Evolutionary conservation across 1,140 invertebrate species (phyloP), one percentile per base, ranked within the genome.

Genomic region (Trichonephila inaurata): DNA sequence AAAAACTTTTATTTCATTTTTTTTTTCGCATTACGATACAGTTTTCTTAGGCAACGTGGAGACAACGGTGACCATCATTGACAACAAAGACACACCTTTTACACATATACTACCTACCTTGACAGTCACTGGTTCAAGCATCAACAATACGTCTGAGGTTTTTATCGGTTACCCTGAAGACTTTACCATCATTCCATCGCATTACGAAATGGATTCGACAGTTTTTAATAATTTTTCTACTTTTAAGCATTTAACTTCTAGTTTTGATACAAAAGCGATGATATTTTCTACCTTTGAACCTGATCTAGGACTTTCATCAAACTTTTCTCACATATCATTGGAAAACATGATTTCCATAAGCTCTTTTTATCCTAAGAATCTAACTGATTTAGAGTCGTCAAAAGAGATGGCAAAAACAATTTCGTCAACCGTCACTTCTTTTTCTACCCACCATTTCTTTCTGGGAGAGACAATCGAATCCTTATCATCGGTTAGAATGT

Each of bases 31-130:
- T 51, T 12, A 90, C 6, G 44, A 16, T 21, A 61, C 88, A 69
- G 40, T 89, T 21, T 81, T 90, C 28, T 62, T 81, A 14, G 81
- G 81, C 58, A 86, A 51, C 28, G 83, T 92, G 6, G 77, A 92
- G 60, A 86, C 82, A 2, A 92, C 91, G 12, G 91, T 92, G 28
- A 92, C 91, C 18, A 69, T 86, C 33, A 86, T 92, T 60, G 91
- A 72, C 19, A 85, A 87, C 44, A 86, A 86, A 64, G 40, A 66
- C 60, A 64, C 72, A 21, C 61, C 83, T 82, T 58, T 58, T 69
- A 60, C 77, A 1, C 72, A 64, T 40, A n/a, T 86, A 28, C 16
- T 85, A 12, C 91, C 91, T 19, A 86, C 91, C 72, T 60, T 72
- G 18, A 92, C 91, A 10, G 51, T 92, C 21, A 86, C 18, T 58